Percentiles rank a stretch among this genome's conserved stretches.
phyloP scores from a whole-genome alignment of 1,140 invertebrate species.

The Lepeophtheirus salmonis region DNA sequence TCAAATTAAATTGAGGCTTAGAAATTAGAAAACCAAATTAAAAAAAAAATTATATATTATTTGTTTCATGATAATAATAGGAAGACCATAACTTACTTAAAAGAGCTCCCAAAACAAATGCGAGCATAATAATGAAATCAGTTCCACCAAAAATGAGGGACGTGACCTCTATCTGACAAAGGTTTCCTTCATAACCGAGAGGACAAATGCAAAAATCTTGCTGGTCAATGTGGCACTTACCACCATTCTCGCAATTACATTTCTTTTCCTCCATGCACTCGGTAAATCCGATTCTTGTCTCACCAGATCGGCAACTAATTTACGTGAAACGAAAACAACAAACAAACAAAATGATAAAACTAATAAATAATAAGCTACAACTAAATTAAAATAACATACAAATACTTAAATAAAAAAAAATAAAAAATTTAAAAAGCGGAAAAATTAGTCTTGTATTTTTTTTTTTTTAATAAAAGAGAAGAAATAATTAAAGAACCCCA shows the following conservation, averaged over 20 bases:
- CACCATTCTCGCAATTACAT: background rate
- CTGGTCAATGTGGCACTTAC: constrained; percentile 17
- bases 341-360: background rate
- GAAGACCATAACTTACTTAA: constrained; percentile 42
- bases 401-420: background rate
- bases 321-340: background rate
- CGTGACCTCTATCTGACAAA: constrained; percentile 51
- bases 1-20: no score
- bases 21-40: no score
- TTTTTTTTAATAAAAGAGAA: no score
- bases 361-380: background rate
- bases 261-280: background rate
- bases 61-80: no score
- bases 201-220: constrained; percentile 41
- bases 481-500: no score
- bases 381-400: background rate
- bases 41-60: no score
- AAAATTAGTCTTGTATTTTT: no score
- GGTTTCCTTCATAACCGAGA: constrained; percentile 47
- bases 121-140: constrained; percentile 61
- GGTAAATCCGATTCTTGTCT: background rate
- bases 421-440: no score
- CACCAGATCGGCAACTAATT: background rate
- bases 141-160: constrained; percentile 52
- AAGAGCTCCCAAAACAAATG: constrained; percentile 50